Evolutionary conservation across 2,113 vertebrate species (phyloP), one percentile per base, ranked within the genome.

Genomic region (Collichthys lucidus): DNA sequence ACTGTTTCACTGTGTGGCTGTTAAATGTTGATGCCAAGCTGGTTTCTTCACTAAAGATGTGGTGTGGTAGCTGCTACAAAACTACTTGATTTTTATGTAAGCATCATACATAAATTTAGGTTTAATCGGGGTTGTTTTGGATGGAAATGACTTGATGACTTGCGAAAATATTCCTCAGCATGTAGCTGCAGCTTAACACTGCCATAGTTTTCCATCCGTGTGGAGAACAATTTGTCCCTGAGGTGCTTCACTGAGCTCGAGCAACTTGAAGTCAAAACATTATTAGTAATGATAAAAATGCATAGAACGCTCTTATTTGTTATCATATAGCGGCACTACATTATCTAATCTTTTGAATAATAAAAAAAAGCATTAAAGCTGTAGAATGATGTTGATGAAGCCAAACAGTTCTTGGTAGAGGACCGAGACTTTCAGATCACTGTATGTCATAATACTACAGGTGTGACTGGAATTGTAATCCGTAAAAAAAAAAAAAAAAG

Each of bases 151-250:
- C 11, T 22, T 55, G 50, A 3, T n/a, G n/a, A n/a, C n/a, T 19
- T 46, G 53, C 42, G 15, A 44, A 44, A 57, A 44, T 67, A 9
- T 50, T 26, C 24, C 35, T 35, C 40, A 20, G 31, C 50, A 59
- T 42, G 12, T 50, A 69, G 35, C 11, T 65, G 26, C 6, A 46
- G 1, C 4, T 42, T 3, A 52, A 20, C 24, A 52, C 31, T 65
- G 49, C 1, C 0, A 63, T 40, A 35, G 16, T 26, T 63, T 71
- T 59, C 16, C 17, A 29, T 42, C n/a, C 19, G 53, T 52, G 22
- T 64, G 49, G 29, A 80, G 44, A 81, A 64, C 52, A 42, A n/a
- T 75, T 72, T 57, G 31, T 84, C 64, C 86, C 84, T 82, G 88
- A 87, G 74, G 17, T 83, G 16, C 53, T 57, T 66, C 46, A 22